Evolutionary conservation across 2,888 invertebrate genomes (phyloP).

Genomic region (Allolobophora icterica): DNA sequence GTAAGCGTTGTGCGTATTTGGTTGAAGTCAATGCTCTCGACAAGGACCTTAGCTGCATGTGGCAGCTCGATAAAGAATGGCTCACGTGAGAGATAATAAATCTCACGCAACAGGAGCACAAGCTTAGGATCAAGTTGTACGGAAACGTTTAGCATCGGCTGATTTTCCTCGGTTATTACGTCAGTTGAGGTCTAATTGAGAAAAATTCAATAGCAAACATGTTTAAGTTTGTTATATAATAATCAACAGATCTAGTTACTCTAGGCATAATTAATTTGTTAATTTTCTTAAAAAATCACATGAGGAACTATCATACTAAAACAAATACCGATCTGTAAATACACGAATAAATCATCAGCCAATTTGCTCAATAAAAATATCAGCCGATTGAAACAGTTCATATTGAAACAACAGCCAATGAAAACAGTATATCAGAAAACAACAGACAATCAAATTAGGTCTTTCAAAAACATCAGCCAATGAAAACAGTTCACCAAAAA

Average conservation of each 20-base stretch:
- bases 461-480: background rate
- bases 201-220: background rate
- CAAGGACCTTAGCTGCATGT: slow-evolving; percentile 57
- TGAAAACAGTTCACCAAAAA: background rate
- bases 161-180: slow-evolving; percentile 54
- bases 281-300: background rate
- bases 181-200: background rate
- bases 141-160: slow-evolving; percentile 59
- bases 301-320: background rate
- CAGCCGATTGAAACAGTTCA: background rate
- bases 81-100: slow-evolving; percentile 60
- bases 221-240: background rate
- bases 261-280: background rate
- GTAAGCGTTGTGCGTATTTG: slow-evolving; percentile 60
- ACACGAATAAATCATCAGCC: background rate
- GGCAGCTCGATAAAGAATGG: slow-evolving; percentile 60
- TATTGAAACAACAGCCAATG: background rate
- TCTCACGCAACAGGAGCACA: slow-evolving; percentile 61
- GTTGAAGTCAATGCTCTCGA: slow-evolving; percentile 58
- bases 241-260: background rate
- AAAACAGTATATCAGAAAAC: background rate
- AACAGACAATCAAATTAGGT: background rate
- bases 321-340: background rate
- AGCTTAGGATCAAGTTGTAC: slow-evolving; percentile 64
- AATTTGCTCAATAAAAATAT: background rate